Evolutionary conservation across 2,888 invertebrate genomes (phyloP).

Genomic region (Apoderus coryli): DNA sequence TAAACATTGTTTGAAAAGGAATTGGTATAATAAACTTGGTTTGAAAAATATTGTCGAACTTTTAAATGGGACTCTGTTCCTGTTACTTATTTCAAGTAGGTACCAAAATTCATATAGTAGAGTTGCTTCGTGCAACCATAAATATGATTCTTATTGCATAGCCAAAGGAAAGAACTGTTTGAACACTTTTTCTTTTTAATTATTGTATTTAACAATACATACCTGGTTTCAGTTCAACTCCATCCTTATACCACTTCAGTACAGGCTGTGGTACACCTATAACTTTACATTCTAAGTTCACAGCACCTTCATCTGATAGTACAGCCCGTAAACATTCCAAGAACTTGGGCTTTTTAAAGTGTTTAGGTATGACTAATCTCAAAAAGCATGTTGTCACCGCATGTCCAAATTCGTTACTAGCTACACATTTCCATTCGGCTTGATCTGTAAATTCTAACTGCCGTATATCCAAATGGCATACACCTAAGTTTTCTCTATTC

Average conservation of each 20-base stretch:
- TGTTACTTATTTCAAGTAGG: too few relatives aligned
- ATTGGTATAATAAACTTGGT: too few relatives aligned
- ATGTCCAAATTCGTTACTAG: slow-evolving; percentile 78
- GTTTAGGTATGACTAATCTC: slow-evolving; percentile 70
- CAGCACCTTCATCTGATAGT: slow-evolving; percentile 67
- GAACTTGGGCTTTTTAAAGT: slow-evolving; percentile 79
- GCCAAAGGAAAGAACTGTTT: too few relatives aligned
- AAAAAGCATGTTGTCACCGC: slow-evolving; percentile 78
- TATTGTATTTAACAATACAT: too few relatives aligned
- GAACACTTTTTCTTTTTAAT: too few relatives aligned
- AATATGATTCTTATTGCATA: too few relatives aligned
- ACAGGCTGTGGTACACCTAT: slow-evolving; percentile 81
- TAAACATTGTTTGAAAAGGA: too few relatives aligned
- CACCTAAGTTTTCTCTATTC: slow-evolving; percentile 52
- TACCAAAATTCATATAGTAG: too few relatives aligned
- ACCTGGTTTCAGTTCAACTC: slow-evolving; percentile 72
- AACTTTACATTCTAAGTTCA: slow-evolving; percentile 84
- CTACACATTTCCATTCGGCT: slow-evolving; percentile 86
- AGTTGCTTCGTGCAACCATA: too few relatives aligned
- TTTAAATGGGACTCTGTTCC: too few relatives aligned
- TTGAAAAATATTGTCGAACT: too few relatives aligned
- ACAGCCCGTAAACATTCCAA: slow-evolving; percentile 74
- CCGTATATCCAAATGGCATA: slow-evolving; percentile 56
- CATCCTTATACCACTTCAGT: slow-evolving; percentile 89
- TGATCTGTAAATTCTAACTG: slow-evolving; percentile 70